Percentiles rank a stretch among this genome's conserved stretches.
phyloP scores from a whole-genome alignment of 1,140 invertebrate genomes.

The Drepana arcuata region DNA sequence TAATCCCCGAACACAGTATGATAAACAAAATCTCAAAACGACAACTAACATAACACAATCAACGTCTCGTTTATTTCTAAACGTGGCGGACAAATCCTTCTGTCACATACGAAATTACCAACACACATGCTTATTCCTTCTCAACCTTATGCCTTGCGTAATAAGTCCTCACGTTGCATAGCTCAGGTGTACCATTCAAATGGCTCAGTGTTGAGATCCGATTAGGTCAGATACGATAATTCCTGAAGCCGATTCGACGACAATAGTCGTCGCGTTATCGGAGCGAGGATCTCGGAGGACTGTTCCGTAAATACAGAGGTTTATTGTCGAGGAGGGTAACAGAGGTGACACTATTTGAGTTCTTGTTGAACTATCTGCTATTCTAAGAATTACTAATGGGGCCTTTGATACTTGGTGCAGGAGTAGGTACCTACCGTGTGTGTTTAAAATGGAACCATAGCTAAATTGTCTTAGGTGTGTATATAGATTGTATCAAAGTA shows the following conservation, averaged over 20 bases:
- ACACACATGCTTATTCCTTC: neutral
- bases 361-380: slow-evolving; percentile 14
- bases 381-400: no score
- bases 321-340: slow-evolving; percentile 25
- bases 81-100: slow-evolving; percentile 50
- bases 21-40: slow-evolving; percentile 35
- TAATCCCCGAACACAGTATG: no score
- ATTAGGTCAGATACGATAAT: slow-evolving; percentile 54
- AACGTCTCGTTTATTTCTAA: slow-evolving; percentile 54
- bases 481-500: no score
- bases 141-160: neutral
- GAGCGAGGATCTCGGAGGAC: slow-evolving; percentile 26
- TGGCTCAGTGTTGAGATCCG: slow-evolving; percentile 33
- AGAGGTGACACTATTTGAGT: slow-evolving; percentile 19
- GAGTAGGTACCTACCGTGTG: no score
- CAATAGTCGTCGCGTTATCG: slow-evolving; percentile 40
- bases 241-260: slow-evolving; percentile 31
- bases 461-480: no score
- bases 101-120: slow-evolving; percentile 34
- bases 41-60: slow-evolving; percentile 51
- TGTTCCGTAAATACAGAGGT: slow-evolving; percentile 38
- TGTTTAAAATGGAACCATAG: no score
- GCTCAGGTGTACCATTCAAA: neutral
- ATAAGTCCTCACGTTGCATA: slow-evolving; percentile 10
- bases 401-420: no score